These are phyloP conservation scores for Haliclystus octoradiatus DNA, from an alignment of 30 jellyfish, hydroid and myxozoan species.

Conservation along the genomic window DNA sequence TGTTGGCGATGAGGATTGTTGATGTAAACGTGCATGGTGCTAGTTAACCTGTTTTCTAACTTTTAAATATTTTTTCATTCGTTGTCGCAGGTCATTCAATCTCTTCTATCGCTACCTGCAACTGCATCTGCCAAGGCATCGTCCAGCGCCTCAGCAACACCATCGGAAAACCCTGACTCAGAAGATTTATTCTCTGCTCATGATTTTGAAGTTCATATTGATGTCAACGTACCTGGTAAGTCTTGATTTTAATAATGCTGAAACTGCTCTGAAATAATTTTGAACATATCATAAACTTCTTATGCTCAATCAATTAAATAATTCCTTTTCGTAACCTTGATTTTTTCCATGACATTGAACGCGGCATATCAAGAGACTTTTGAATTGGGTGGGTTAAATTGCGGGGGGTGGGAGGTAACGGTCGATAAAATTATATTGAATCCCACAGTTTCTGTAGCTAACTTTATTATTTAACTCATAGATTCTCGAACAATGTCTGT, in stretches of 20 bases:
- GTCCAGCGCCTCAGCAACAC: slow-evolving; percentile 14
- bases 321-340: too few relatives aligned
- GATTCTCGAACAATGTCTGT: slow-evolving; percentile 71
- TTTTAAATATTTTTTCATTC: too few relatives aligned
- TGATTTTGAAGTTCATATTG: slow-evolving; percentile 92
- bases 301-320: not conserved
- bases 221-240: slow-evolving; percentile 80
- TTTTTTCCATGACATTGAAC: too few relatives aligned
- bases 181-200: slow-evolving; percentile 90
- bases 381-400: too few relatives aligned
- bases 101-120: slow-evolving; percentile 53
- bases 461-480: too few relatives aligned
- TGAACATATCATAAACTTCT: not conserved
- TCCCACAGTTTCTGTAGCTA: too few relatives aligned
- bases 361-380: too few relatives aligned
- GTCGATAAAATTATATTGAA: not conserved
- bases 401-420: too few relatives aligned
- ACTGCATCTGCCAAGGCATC: slow-evolving; percentile 23
- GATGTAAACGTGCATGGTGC: too few relatives aligned
- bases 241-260: not conserved
- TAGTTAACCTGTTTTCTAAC: too few relatives aligned
- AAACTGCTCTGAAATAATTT: not conserved
- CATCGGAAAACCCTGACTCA: slow-evolving; percentile 41
- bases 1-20: too few relatives aligned
- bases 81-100: slow-evolving; percentile 40